Evolutionary conservation across 2,888 invertebrate genomes (phyloP).

Genomic region (Frankliniella fusca): DNA sequence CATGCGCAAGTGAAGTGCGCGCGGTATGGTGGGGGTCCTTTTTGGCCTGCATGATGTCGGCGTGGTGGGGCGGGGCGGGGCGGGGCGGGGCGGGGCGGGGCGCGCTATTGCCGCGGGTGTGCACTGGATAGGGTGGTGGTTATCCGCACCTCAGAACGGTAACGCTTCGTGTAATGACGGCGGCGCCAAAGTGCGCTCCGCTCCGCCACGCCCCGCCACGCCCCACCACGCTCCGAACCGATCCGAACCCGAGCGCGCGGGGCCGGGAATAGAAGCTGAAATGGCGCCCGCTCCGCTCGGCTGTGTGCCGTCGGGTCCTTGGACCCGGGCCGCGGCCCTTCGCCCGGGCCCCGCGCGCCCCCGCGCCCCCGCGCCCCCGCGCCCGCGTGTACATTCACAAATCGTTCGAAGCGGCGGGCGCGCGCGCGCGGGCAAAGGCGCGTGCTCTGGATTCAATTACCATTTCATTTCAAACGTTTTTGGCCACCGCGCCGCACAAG

Average conservation of each 20-base stretch:
- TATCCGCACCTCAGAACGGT: slow-evolving; percentile 23
- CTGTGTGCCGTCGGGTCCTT: too few relatives aligned
- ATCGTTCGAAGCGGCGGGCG: background rate
- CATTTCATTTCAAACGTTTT: background rate
- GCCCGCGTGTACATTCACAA: background rate
- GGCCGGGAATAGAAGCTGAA: background rate
- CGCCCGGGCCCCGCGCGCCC: background rate
- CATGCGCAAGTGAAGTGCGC: too few relatives aligned
- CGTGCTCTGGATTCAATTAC: slow-evolving; percentile 17
- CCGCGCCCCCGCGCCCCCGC: background rate
- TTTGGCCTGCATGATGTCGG: background rate
- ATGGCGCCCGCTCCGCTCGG: background rate
- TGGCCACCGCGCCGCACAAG: background rate
- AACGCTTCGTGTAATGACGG: background rate
- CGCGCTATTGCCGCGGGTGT: too few relatives aligned
- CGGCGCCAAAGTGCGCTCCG: background rate
- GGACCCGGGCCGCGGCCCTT: background rate
- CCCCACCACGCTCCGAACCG: background rate
- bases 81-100: background rate
- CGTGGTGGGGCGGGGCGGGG: background rate
- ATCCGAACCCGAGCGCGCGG: background rate
- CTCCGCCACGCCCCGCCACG: background rate
- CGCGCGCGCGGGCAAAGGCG: background rate
- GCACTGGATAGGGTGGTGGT: background rate
- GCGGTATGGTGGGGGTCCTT: background rate